Evolutionary conservation across 2,888 invertebrate species (phyloP).

Genomic region (Sesamia inferens): DNA sequence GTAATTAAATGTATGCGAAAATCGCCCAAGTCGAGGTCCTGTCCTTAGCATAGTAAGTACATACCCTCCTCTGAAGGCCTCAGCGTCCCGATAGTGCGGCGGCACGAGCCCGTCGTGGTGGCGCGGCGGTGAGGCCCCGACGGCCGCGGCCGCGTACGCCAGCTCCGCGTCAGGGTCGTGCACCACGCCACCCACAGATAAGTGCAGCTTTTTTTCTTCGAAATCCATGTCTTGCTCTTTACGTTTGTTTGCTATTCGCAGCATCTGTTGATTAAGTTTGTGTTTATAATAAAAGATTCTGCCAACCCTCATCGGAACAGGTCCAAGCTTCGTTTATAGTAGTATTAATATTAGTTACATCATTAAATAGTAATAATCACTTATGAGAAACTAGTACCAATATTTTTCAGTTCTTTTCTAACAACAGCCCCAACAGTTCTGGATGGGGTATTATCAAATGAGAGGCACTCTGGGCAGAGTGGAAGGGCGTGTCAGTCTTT

Average conservation of each 20-base stretch:
- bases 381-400: neutral
- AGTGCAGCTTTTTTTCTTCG: constrained; percentile 98
- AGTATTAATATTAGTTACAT: neutral
- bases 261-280: constrained; percentile 75
- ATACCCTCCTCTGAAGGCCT: constrained; percentile 72
- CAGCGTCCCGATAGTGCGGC: constrained; percentile 74
- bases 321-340: neutral
- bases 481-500: too few relatives aligned
- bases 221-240: constrained; percentile 99
- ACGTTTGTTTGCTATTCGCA: constrained; percentile 96
- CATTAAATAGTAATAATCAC: neutral
- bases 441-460: too few relatives aligned
- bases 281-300: neutral
- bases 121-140: constrained; percentile 86
- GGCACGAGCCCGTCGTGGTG: constrained; percentile 69
- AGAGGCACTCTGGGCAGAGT: too few relatives aligned
- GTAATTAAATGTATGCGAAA: neutral
- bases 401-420: neutral
- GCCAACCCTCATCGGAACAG: neutral
- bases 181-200: constrained; percentile 91
- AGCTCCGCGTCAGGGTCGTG: constrained; percentile 88
- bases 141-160: constrained; percentile 92
- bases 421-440: too few relatives aligned
- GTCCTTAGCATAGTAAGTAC: neutral
- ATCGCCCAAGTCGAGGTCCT: neutral